Evolutionary conservation across 2,113 vertebrate genomes (phyloP), one percentile per base, ranked within the genome.

Genomic region (Seriola aureovittata): DNA sequence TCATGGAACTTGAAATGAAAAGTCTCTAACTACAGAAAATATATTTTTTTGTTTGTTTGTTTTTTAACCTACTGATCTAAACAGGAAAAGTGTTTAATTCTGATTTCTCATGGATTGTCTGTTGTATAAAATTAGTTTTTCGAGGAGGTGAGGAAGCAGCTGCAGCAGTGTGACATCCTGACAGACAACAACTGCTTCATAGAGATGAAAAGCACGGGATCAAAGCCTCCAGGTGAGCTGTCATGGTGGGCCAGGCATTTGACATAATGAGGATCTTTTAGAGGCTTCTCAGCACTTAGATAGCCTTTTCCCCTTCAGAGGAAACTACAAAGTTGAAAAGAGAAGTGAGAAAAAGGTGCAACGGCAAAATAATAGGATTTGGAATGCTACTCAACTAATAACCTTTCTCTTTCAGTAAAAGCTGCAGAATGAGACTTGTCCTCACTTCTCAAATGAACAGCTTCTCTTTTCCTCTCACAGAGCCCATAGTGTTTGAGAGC

Each of bases 171-270:
- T 65, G 74, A 94, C 16, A 91, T 97, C 40, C 92, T 94, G 7
- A 80, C 88, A 0, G 97, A 98, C 93, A 96, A 97, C 73, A 94
- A 98, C 70, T 55, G 44, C 58, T 99, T 99, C 88, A 96, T 99
- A 82, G 93, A 94, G 91, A 94, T 84, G 34, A 98, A 96, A 93
- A 93, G 89, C 88, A 99, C 97, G 0, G 96, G 96, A 77, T 88
- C 80, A 0, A 94, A 91, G 67, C 96, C 97, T 71, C 97, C 97
- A 85, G 96, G 98, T 98, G 91, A 89, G 80, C n/a, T 44, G 67
- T 38, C 9, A 48, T 4, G 13, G 52, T 64, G 63, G 23, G 10
- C 9, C 17, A 6, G 3, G 16, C 50, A 34, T 60, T 60, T 52
- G 44, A 7, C 44, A 23, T 10, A 7, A 14, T 73, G 17, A 34